A percentile compares a stretch with the other conserved stretches of the same genome.
These are phyloP conservation scores for Synergus umbraculus DNA, from an alignment of 2,888 invertebrate species.

Conservation along the genomic window DNA sequence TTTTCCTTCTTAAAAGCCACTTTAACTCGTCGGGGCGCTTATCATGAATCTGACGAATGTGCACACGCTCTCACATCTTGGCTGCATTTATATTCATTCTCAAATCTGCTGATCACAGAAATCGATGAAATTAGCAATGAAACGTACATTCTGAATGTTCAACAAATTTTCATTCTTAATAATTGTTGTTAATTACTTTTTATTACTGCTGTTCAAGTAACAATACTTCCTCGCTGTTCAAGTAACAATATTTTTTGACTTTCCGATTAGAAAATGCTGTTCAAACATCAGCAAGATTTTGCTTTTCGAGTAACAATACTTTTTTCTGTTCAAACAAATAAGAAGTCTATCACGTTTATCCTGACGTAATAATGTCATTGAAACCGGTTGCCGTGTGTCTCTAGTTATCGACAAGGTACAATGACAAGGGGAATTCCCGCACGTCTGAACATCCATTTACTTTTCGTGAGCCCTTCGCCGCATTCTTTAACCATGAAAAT, in stretches of 20 bases:
- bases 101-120: conserved; percentile 2
- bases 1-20: conserved; percentile 44
- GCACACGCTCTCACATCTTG: conserved; percentile 6
- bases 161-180: background rate
- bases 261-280: no score
- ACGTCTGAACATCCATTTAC: conserved; percentile 10
- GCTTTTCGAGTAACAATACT: no score
- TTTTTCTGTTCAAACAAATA: background rate
- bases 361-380: background rate
- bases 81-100: conserved; percentile 3
- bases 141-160: background rate
- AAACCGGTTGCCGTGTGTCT: background rate
- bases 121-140: conserved; percentile 1
- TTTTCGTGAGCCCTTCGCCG: conserved; percentile 32
- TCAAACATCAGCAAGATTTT: no score
- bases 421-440: conserved; percentile 23
- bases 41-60: conserved; percentile 39
- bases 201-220: no score
- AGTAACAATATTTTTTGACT: no score
- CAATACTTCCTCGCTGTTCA: no score
- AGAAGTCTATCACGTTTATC: background rate
- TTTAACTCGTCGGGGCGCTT: conserved; percentile 35
- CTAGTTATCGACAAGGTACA: background rate
- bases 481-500: background rate
- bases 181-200: background rate